Evolutionary conservation across 2,797 vertebrate species (phyloP), one percentile per base, ranked within the genome.

Genomic region (Gymnodraco acuticeps): DNA sequence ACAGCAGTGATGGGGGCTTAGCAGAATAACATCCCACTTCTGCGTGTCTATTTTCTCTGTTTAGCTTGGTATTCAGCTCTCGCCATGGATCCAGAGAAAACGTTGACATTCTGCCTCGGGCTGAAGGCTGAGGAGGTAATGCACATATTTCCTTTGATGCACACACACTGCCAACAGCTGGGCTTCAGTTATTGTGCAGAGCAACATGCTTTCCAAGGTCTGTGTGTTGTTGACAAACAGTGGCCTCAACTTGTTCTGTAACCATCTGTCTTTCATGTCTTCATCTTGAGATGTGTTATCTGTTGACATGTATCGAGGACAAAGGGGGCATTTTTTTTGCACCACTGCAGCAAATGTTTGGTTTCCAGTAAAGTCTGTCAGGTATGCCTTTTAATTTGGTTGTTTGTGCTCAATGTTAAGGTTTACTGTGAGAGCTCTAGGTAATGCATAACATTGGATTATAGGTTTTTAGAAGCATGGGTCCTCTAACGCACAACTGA

Each of bases 11-110:
- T 87, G 89, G 89, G 85, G 81, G 64, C 67, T 75, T 86, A 85
- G 69, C 65, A 47, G 67, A 83, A 14, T 79, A 81, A 83, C 82
- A 73, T 60, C 85, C 47, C 71, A 47, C 38, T 16, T 52, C 42
- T 50, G 48, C 78, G 0, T 74, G 53, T 14, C 0, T 47, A n/a
- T 73, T 73, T 80, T 70, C 69, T 69, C 80, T 70, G 74, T 58
- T 67, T 73, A 67, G 78, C 77, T 82, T 80, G 81, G 75, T 76
- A 41, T 66, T 68, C 82, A 55, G 14, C 81, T 65, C 19, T 72
- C 78, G 80, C 70, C 80, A 95, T 95, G 94, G 94, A 95, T 90
- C 92, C 92, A 60, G 92, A 94, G 87, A 94, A 94, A 52, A 90
- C 87, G 60, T 60, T 94, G 90, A 93, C 89, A n/a, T 94, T 94